A percentile compares a stretch with the other conserved stretches of the same genome.
These are phyloP conservation scores for Cosmia pyralina DNA, from an alignment of 2,888 invertebrate genomes.

Conservation along the genomic window DNA sequence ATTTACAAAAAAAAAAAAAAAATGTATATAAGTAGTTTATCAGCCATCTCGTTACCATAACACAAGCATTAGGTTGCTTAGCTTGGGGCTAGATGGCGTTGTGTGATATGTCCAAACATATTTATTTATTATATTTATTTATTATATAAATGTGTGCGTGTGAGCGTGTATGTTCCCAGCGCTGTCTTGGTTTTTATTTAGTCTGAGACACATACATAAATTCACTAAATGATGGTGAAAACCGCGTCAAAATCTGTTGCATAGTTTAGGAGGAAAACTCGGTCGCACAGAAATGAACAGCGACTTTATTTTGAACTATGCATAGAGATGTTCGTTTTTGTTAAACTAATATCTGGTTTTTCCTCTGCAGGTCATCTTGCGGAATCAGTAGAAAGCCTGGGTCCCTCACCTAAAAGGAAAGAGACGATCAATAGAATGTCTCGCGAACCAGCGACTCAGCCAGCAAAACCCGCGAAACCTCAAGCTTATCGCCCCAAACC, in stretches of 20 bases:
- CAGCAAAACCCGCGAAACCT: conserved; percentile 74
- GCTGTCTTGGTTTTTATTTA: neutral
- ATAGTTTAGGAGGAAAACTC: neutral
- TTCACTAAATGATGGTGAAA: neutral
- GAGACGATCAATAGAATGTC: conserved; percentile 66
- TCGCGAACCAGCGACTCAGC: conserved; percentile 69
- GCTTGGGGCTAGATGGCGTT: no score
- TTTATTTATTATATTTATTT: no score
- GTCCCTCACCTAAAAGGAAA: conserved; percentile 79
- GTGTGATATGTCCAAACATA: no score
- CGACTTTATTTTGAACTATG: neutral
- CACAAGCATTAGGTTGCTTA: no score
- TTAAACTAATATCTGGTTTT: neutral
- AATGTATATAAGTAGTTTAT: no score
- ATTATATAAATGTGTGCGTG: no score
- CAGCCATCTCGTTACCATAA: no score
- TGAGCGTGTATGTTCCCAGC: no score
- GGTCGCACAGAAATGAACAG: neutral
- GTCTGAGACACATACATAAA: neutral
- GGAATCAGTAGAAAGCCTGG: conserved; percentile 86
- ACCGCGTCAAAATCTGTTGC: neutral
- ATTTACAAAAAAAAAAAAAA: no score
- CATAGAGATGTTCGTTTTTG: neutral
- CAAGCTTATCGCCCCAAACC: conserved; percentile 77
- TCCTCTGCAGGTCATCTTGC: conserved; percentile 77